Percentiles rank a stretch among this genome's conserved stretches.
phyloP scores from a whole-genome alignment of 2,888 invertebrate species.

The Ptilodon capucinus region DNA sequence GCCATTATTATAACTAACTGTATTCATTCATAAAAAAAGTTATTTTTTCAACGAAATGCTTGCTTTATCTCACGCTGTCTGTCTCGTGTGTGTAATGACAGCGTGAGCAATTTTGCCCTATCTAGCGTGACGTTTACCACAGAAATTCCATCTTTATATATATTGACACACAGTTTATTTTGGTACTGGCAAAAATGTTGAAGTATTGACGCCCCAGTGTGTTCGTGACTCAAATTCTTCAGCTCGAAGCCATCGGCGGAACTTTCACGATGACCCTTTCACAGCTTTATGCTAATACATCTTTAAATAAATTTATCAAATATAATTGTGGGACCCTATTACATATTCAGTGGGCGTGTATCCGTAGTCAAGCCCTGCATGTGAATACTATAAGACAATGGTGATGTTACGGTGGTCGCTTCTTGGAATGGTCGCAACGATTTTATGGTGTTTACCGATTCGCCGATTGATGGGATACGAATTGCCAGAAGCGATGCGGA shows the following conservation, averaged over 20 bases:
- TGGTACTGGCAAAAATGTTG: no score
- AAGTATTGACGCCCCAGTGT: no score
- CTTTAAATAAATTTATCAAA: slow-evolving; percentile 80
- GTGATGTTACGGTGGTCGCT: slow-evolving; percentile 78
- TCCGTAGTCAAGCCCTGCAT: slow-evolving; percentile 72
- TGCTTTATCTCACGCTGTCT: no score
- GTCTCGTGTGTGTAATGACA: no score
- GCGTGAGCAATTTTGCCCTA: no score
- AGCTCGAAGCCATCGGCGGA: slow-evolving; percentile 18
- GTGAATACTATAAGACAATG: slow-evolving; percentile 74
- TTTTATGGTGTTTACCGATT: slow-evolving; percentile 75
- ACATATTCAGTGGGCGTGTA: slow-evolving; percentile 74
- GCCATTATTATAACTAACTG: no score
- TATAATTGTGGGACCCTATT: slow-evolving; percentile 81
- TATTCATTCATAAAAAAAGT: no score
- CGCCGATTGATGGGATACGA: slow-evolving; percentile 56
- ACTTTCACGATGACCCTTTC: slow-evolving; percentile 70
- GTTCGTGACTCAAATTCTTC: no score
- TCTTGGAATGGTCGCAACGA: slow-evolving; percentile 69
- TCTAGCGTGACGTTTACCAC: no score
- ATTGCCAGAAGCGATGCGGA: slow-evolving; percentile 39
- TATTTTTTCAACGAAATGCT: no score
- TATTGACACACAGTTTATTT: no score
- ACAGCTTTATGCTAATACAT: slow-evolving; percentile 69
- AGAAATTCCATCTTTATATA: no score